Conservation (phyloP, 2,113 vertebrate species). For the Stigmatopora nigra region DNA sequence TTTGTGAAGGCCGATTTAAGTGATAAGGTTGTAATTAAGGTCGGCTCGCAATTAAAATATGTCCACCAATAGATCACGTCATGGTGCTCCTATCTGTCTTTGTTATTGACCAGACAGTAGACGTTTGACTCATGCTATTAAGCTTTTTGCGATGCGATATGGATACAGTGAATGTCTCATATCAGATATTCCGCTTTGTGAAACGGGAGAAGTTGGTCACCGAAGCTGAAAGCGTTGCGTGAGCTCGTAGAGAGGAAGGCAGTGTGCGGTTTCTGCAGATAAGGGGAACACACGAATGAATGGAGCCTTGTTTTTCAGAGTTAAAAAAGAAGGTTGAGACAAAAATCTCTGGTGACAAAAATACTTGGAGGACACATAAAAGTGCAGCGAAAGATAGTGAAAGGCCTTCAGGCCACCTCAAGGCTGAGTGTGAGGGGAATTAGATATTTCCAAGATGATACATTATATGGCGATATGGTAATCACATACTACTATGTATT, state of each 20-base stretch:
- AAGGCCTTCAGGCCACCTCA: neutral
- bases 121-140: slow-evolving; percentile 18
- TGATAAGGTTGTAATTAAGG: no score
- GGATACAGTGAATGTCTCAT: slow-evolving; percentile 5
- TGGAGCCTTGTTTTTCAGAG: slow-evolving; percentile 36
- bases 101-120: neutral
- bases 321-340: slow-evolving; percentile 33
- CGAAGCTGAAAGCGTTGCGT: slow-evolving; percentile 40
- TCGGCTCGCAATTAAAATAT: no score
- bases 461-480: neutral
- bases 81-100: neutral
- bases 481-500: neutral
- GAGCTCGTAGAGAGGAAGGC: slow-evolving; percentile 49
- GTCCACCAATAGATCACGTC: no score
- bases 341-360: slow-evolving; percentile 36
- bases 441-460: slow-evolving; percentile 6
- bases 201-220: neutral
- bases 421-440: slow-evolving; percentile 8
- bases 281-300: slow-evolving; percentile 57
- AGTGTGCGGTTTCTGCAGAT: slow-evolving; percentile 48
- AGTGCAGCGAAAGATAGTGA: neutral
- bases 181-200: slow-evolving; percentile 15
- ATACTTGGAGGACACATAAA: slow-evolving; percentile 19
- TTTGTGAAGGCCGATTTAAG: no score
- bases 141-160: neutral